Conservation (phyloP, 2,113 vertebrate genomes). For the Empidonax traillii region DNA sequence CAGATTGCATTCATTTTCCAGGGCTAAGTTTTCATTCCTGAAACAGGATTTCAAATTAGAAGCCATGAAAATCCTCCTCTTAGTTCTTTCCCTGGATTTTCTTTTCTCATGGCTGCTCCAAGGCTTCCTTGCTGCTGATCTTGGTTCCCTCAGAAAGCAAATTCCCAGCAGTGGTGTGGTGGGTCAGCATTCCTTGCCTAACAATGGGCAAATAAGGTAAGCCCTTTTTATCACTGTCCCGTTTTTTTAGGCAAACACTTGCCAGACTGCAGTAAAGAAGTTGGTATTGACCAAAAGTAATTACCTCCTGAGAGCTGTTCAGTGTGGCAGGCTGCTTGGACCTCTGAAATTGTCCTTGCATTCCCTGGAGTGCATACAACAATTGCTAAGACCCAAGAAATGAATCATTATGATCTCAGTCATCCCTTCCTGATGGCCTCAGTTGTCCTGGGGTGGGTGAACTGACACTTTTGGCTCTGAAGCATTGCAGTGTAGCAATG, state of each 20-base stretch:
- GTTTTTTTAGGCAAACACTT: slow-evolving; percentile 1
- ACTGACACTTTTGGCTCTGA: not conserved
- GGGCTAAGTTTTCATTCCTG: not conserved
- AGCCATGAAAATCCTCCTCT: not conserved
- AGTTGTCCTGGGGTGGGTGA: not conserved
- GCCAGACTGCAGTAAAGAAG: not conserved
- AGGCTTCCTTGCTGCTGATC: not conserved
- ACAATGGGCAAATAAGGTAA: not conserved
- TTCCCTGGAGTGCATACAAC: not conserved
- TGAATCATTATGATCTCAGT: not conserved
- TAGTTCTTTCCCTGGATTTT: not conserved
- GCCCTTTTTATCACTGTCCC: not conserved
- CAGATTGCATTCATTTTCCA: not conserved
- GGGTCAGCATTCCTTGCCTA: not conserved
- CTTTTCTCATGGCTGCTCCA: not conserved
- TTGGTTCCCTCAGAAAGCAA: not conserved
- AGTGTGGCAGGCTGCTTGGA: not conserved
- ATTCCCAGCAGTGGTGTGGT: not conserved
- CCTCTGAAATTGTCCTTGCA: not conserved
- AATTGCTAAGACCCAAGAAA: not conserved
- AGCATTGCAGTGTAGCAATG: not conserved
- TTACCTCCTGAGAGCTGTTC: not conserved
- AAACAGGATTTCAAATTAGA: not conserved
- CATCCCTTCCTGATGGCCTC: not conserved
- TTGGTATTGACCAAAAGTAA: not conserved